Conservation (phyloP, 2,113 vertebrate species). For the Solea senegalensis region DNA sequence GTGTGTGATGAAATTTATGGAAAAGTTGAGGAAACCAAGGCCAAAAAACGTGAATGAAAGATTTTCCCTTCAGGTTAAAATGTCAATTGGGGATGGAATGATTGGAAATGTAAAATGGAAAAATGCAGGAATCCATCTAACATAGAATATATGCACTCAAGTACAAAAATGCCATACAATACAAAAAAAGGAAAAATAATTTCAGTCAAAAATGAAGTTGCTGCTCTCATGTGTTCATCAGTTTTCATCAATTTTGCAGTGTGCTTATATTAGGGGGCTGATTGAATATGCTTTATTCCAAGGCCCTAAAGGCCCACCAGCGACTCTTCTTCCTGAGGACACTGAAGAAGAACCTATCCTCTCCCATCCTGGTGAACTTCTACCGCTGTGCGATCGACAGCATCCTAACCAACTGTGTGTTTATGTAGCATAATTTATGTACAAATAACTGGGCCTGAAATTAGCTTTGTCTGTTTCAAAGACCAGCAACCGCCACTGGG, state of each 20-base stretch:
- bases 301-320: too few species aligned
- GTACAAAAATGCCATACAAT: neutral
- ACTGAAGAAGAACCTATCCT: too few species aligned
- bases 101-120: too few species aligned
- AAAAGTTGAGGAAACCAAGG: conserved; percentile 14
- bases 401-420: too few species aligned
- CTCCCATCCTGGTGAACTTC: too few species aligned
- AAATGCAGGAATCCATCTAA: neutral
- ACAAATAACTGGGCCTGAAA: too few species aligned
- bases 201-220: neutral
- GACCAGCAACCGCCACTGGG: too few species aligned
- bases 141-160: neutral
- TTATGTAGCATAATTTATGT: too few species aligned
- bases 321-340: too few species aligned
- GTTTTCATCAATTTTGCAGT: neutral
- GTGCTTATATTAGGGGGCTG: neutral
- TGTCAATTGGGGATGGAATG: neutral
- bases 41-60: conserved; percentile 17
- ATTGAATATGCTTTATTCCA: too few species aligned
- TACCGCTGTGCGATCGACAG: too few species aligned
- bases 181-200: neutral
- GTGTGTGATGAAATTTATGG: conserved; percentile 15
- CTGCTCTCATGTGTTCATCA: neutral
- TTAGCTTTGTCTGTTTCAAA: too few species aligned
- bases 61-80: neutral